A percentile compares a stretch with the other conserved stretches of the same genome.
These are phyloP conservation scores for Nemapogon koenigi DNA, from an alignment of 2,888 invertebrate species.

Conservation along the genomic window DNA sequence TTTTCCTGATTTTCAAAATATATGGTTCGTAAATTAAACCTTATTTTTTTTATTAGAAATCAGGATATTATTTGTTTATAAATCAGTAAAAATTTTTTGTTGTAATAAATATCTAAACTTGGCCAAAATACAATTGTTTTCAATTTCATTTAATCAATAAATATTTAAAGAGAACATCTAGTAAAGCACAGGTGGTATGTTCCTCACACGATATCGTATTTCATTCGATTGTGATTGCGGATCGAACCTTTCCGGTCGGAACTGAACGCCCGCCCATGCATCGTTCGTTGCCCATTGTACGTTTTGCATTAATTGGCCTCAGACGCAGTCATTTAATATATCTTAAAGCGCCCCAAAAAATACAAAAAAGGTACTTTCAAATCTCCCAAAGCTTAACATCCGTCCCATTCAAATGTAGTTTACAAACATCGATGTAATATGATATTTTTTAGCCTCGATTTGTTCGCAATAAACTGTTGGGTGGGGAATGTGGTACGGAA, in stretches of 20 bases:
- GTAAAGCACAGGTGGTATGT: constrained; percentile 38
- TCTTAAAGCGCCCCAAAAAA: constrained; percentile 37
- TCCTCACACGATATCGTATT: constrained; percentile 39
- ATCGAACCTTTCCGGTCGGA: constrained; percentile 61
- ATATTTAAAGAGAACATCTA: constrained; percentile 4
- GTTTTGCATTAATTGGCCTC: constrained; percentile 52
- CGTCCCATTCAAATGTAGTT: constrained; percentile 30
- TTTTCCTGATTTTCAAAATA: no score
- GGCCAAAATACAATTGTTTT: no score
- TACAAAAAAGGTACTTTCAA: constrained; percentile 36
- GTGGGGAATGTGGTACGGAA: constrained; percentile 26
- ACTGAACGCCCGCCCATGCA: constrained; percentile 48
- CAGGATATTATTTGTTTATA: no score
- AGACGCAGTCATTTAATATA: constrained; percentile 56
- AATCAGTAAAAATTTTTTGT: no score
- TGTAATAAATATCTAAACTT: no score
- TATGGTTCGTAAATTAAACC: no score
- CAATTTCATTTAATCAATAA: constrained; percentile 5
- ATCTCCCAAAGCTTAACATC: constrained; percentile 45
- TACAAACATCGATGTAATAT: constrained; percentile 42
- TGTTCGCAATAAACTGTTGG: constrained; percentile 48
- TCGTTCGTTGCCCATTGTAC: constrained; percentile 44
- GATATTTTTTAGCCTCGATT: constrained; percentile 56
- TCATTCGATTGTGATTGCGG: constrained; percentile 38
- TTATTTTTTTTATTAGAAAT: no score